phyloP scores from a whole-genome alignment of 92 coral and sea anemone genomes.

The Bergia puertoricense region DNA sequence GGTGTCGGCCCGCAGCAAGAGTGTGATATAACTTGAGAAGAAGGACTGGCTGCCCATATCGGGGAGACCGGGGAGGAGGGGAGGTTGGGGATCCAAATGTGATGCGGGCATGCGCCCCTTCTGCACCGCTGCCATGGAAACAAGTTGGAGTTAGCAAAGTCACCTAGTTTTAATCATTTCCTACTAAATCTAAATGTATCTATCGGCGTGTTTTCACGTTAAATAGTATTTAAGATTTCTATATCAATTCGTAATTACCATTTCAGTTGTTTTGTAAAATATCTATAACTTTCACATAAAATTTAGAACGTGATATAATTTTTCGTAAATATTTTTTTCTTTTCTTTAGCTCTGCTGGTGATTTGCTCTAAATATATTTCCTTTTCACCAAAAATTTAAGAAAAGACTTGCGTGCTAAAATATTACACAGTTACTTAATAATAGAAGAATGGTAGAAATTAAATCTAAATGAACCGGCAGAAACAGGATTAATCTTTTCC shows the following conservation, averaged over 20 bases:
- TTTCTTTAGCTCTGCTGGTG: too few relatives aligned
- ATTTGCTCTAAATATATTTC: too few relatives aligned
- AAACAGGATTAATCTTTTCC: too few relatives aligned
- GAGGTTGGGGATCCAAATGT: slow-evolving; percentile 60
- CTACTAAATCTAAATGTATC: background rate
- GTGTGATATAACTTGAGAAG: slow-evolving; percentile 84
- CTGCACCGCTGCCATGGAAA: slow-evolving; percentile 69
- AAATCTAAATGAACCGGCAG: too few relatives aligned
- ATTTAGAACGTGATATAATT: too few relatives aligned
- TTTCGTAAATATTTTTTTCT: too few relatives aligned
- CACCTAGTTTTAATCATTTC: background rate
- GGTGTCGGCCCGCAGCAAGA: slow-evolving; percentile 86
- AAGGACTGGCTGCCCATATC: slow-evolving; percentile 83
- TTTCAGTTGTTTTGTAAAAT: background rate
- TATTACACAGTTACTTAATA: too few relatives aligned
- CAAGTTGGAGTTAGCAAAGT: slow-evolving; percentile 14
- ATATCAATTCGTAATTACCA: background rate
- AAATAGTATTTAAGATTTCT: background rate
- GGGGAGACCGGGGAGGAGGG: slow-evolving; percentile 57
- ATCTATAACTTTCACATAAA: too few relatives aligned
- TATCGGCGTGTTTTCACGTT: background rate
- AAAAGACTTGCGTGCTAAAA: too few relatives aligned
- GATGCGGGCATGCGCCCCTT: slow-evolving; percentile 82
- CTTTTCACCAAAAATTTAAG: too few relatives aligned
- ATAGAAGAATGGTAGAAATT: too few relatives aligned